Evolutionary conservation across 2,797 vertebrate species (phyloP).

Genomic region (Cynopterus sphinx): DNA sequence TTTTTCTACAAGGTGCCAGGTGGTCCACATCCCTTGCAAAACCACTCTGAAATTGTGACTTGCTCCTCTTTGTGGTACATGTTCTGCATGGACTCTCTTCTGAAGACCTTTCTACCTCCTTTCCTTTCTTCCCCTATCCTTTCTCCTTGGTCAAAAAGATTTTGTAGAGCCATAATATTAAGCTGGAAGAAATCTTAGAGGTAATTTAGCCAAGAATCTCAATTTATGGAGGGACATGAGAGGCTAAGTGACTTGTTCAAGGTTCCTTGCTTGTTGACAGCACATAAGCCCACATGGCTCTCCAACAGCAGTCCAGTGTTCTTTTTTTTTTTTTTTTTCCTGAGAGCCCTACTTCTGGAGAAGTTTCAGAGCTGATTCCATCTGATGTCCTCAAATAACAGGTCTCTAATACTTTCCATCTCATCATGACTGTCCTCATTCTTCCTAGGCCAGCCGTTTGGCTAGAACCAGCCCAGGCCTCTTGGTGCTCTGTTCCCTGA

Average conservation of each 20-base stretch:
- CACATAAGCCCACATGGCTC: not conserved
- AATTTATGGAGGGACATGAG: not conserved
- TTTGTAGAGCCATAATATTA: not conserved
- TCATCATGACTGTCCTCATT: not conserved
- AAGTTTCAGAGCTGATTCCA: not conserved
- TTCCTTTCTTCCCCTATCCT: not conserved
- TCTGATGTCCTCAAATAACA: not conserved
- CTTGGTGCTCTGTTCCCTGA: rapidly evolving
- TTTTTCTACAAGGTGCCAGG: not conserved
- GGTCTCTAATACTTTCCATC: not conserved
- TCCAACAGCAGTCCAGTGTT: not conserved
- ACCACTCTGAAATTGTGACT: not conserved
- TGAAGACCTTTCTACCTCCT: not conserved
- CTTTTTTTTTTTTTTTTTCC: not conserved
- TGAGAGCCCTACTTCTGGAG: not conserved
- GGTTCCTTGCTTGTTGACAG: not conserved
- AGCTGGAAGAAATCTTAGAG: not conserved
- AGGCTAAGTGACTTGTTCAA: not conserved
- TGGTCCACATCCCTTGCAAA: not conserved
- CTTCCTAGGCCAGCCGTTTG: not conserved
- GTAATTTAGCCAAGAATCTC: not conserved
- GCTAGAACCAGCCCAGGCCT: not conserved
- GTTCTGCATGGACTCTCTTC: not conserved
- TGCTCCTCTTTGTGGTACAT: not conserved
- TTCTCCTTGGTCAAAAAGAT: not conserved